Percentiles rank a stretch among this genome's conserved stretches.
phyloP scores from a whole-genome alignment of 2,113 vertebrate species.

The Strix aluco region DNA sequence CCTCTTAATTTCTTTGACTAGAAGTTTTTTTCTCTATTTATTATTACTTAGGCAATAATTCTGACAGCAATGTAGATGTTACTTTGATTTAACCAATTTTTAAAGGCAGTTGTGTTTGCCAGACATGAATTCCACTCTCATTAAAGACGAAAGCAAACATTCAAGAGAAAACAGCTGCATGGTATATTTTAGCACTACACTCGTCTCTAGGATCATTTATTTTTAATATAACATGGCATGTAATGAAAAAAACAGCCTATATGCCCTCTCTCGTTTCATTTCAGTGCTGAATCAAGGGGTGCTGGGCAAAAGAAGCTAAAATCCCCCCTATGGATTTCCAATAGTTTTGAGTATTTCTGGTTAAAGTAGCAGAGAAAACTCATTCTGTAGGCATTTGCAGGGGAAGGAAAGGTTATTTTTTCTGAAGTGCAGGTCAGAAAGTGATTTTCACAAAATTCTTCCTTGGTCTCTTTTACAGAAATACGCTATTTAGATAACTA shows the following conservation, averaged over 20 bases:
- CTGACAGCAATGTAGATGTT: conserved; percentile 17
- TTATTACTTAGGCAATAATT: conserved; percentile 26
- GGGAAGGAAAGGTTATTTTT: background rate
- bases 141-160: conserved; percentile 44
- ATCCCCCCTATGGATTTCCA: background rate
- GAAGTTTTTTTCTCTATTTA: background rate
- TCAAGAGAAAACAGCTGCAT: conserved; percentile 15
- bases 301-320: background rate
- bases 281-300: background rate
- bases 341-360: conserved; percentile 3
- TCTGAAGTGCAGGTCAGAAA: background rate
- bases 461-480: background rate
- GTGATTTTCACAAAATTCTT: background rate
- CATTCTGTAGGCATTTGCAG: background rate
- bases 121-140: conserved; percentile 11
- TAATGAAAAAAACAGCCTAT: background rate
- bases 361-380: background rate
- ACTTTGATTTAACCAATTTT: conserved; percentile 43
- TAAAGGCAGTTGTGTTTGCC: conserved; percentile 39
- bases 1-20: background rate
- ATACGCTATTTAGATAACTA: background rate
- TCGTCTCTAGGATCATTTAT: conserved; percentile 8
- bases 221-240: background rate
- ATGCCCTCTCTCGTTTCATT: background rate
- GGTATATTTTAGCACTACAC: background rate